Evolutionary conservation across 2,113 vertebrate genomes (phyloP).

Genomic region (Callopanchax toddi): DNA sequence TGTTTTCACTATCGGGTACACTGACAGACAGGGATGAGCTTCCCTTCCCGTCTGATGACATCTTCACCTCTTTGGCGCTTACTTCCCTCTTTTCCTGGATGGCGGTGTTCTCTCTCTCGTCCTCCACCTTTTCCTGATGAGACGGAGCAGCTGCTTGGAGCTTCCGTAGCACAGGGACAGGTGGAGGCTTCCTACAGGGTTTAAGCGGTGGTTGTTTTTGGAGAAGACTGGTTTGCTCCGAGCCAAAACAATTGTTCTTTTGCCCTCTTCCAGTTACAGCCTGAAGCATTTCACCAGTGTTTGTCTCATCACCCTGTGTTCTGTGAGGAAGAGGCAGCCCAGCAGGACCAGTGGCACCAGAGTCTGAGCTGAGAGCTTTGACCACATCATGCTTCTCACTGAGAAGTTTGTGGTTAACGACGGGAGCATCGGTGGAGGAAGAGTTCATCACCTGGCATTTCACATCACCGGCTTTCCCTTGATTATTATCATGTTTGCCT

Average conservation of each 20-base stretch:
- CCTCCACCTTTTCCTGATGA: slow-evolving; percentile 84
- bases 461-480: slow-evolving; percentile 14
- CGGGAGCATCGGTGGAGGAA: background rate
- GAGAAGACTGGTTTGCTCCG: slow-evolving; percentile 69
- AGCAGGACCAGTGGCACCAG: background rate
- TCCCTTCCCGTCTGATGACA: slow-evolving; percentile 54
- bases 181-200: slow-evolving; percentile 77
- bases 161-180: slow-evolving; percentile 86
- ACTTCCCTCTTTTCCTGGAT: slow-evolving; percentile 66
- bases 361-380: slow-evolving; percentile 17
- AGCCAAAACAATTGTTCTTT: slow-evolving; percentile 29
- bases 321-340: slow-evolving; percentile 22
- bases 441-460: background rate
- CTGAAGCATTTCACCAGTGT: slow-evolving; percentile 24
- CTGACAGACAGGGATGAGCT: slow-evolving; percentile 58
- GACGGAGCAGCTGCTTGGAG: slow-evolving; percentile 68
- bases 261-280: slow-evolving; percentile 6
- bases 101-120: slow-evolving; percentile 77
- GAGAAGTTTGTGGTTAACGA: slow-evolving; percentile 16
- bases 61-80: slow-evolving; percentile 48
- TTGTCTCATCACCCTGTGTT: slow-evolving; percentile 29
- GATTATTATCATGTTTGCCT: background rate
- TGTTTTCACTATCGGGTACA: slow-evolving; percentile 28
- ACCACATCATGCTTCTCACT: slow-evolving; percentile 12
- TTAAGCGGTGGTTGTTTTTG: slow-evolving; percentile 57